phyloP scores from a whole-genome alignment of 2,113 vertebrate species.

The Syngnathoides biaculeatus region DNA sequence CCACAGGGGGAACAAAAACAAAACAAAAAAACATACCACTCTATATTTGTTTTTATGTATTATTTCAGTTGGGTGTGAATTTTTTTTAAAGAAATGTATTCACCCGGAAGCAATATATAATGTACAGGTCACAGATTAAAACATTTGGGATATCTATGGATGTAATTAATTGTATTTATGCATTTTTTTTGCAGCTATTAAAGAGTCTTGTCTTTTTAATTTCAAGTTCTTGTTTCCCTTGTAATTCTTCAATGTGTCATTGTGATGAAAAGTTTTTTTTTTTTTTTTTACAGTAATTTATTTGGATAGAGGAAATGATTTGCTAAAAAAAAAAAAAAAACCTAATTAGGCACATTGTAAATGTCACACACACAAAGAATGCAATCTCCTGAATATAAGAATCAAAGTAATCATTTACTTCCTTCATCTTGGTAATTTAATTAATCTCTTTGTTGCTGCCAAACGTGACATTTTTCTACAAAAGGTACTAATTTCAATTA shows the following conservation, averaged over 20 bases:
- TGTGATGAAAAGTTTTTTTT: neutral
- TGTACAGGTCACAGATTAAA: no score
- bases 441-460: neutral
- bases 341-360: neutral
- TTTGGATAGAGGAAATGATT: neutral
- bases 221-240: no score
- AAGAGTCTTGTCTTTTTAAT: no score
- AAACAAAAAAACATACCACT: no score
- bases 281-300: neutral
- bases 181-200: no score
- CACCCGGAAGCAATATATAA: no score
- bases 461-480: neutral
- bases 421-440: neutral
- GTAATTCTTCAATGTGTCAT: neutral
- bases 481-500: neutral
- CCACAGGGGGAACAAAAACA: no score
- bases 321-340: neutral
- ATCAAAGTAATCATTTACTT: neutral
- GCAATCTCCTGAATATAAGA: neutral
- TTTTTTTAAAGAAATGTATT: no score
- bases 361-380: neutral
- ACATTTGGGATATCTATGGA: no score
- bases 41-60: no score
- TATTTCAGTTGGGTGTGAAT: no score
- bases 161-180: no score